Evolutionary conservation across 2,797 vertebrate species (phyloP).

Genomic region (Arvicola amphibius): DNA sequence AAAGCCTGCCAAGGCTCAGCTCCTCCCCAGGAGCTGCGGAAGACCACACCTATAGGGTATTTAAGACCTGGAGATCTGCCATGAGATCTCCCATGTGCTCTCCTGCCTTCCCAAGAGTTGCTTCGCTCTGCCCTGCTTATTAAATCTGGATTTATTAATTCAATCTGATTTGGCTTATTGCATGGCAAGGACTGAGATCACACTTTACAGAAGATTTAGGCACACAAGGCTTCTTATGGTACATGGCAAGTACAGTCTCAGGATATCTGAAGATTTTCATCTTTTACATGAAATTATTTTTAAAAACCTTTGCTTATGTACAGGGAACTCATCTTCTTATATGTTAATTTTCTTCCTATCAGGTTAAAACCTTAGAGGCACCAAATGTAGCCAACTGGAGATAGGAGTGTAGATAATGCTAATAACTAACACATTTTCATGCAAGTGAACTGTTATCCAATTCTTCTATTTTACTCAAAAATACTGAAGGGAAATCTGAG

Average conservation of each 20-base stretch:
- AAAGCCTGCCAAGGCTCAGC: too few relatives aligned
- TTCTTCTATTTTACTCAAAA: constrained; percentile 9
- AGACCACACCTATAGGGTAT: too few relatives aligned
- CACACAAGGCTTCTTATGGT: constrained; percentile 4
- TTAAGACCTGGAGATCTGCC: too few relatives aligned
- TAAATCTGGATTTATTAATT: too few relatives aligned
- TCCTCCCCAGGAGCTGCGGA: too few relatives aligned
- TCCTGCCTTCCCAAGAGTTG: too few relatives aligned
- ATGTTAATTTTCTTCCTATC: constrained; percentile 1
- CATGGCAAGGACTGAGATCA: neutral
- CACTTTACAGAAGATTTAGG: neutral
- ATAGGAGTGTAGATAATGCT: neutral
- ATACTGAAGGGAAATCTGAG: neutral
- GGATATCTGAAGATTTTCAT: constrained; percentile 23
- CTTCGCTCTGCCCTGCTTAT: too few relatives aligned
- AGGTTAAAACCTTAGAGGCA: constrained; percentile 18
- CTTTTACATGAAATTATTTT: constrained; percentile 45
- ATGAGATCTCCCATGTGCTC: too few relatives aligned
- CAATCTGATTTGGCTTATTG: too few relatives aligned
- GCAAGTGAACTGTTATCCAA: neutral
- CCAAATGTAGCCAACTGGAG: neutral
- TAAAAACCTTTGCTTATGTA: constrained; percentile 15
- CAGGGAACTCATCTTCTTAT: constrained; percentile 2
- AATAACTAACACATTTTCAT: constrained; percentile 1
- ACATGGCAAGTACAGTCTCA: neutral